Evolutionary conservation across 2,888 invertebrate species (phyloP).

Genomic region (Cordilura impudica): DNA sequence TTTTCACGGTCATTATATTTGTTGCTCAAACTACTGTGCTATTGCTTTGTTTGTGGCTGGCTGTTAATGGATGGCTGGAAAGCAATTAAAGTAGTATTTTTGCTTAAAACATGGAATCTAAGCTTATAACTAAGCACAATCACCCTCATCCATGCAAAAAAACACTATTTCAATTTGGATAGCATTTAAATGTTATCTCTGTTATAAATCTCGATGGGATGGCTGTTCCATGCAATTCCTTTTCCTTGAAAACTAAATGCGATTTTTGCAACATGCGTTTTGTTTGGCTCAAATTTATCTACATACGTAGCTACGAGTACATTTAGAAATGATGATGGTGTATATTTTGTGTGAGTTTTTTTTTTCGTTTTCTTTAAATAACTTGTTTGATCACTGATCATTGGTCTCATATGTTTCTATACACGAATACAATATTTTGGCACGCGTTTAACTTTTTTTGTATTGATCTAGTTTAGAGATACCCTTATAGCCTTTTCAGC

Average conservation of each 20-base stretch:
- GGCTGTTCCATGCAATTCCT: constrained; percentile 29
- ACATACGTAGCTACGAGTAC: not conserved
- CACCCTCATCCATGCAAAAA: constrained; percentile 59
- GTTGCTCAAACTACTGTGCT: constrained; percentile 2
- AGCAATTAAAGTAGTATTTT: constrained; percentile 56
- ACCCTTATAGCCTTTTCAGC: constrained; percentile 54
- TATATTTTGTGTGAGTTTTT: not conserved
- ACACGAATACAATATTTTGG: constrained; percentile 59
- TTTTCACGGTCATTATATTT: too few relatives aligned
- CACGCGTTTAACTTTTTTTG: constrained; percentile 61
- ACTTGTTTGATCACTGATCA: constrained; percentile 55
- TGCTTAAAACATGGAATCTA: constrained; percentile 42
- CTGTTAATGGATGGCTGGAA: constrained; percentile 53
- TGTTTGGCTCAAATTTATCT: constrained; percentile 10
- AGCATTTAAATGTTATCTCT: constrained; percentile 71
- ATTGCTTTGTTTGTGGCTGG: constrained; percentile 13
- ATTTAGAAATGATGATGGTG: not conserved
- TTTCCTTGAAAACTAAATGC: constrained; percentile 26
- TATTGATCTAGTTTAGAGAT: constrained; percentile 59
- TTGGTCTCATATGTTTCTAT: constrained; percentile 20
- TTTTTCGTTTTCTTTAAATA: constrained; percentile 28
- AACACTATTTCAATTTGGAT: constrained; percentile 55
- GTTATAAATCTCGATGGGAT: constrained; percentile 73
- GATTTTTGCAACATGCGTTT: constrained; percentile 39
- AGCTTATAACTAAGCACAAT: constrained; percentile 46